phyloP scores from a whole-genome alignment of 2,888 invertebrate genomes.

The Agrypnus murinus region DNA sequence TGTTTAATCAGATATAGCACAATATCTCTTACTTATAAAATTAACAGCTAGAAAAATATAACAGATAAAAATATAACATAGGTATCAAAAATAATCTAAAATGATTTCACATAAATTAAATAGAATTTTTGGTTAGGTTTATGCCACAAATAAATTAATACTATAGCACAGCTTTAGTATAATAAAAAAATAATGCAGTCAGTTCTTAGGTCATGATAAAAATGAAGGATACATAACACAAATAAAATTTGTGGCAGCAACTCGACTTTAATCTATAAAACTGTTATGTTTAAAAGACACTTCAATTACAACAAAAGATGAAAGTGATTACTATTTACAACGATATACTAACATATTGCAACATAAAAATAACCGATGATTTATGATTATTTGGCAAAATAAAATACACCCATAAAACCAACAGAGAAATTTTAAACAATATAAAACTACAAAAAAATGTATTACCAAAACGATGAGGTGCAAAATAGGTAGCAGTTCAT shows the following conservation, averaged over 20 bases:
- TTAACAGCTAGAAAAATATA: conserved; percentile 44
- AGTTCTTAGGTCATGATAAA: conserved; percentile 24
- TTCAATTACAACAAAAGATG: conserved; percentile 1
- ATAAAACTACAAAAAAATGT: not conserved
- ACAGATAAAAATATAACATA: conserved; percentile 38
- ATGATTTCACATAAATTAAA: conserved; percentile 29
- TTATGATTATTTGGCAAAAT: not conserved
- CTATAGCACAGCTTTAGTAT: conserved; percentile 21
- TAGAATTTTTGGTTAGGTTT: conserved; percentile 37
- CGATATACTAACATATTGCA: conserved; percentile 12
- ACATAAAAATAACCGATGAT: not conserved
- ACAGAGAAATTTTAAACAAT: not conserved
- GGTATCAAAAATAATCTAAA: conserved; percentile 42
- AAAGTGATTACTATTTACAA: not conserved
- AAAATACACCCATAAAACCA: conserved; percentile 4
- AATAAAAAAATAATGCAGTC: conserved; percentile 30
- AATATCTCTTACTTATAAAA: conserved; percentile 13
- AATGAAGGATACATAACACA: conserved; percentile 8
- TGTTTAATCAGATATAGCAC: conserved; percentile 15
- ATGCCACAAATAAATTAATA: conserved; percentile 36
- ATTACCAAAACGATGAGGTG: not conserved
- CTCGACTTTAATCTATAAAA: not conserved
- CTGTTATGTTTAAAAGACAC: not conserved
- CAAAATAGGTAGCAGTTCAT: conserved; percentile 26
- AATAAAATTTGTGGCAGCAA: conserved; percentile 1